Evolutionary conservation across 92 coral and sea anemone species (phyloP).

Genomic region (Desmophyllum pertusum): DNA sequence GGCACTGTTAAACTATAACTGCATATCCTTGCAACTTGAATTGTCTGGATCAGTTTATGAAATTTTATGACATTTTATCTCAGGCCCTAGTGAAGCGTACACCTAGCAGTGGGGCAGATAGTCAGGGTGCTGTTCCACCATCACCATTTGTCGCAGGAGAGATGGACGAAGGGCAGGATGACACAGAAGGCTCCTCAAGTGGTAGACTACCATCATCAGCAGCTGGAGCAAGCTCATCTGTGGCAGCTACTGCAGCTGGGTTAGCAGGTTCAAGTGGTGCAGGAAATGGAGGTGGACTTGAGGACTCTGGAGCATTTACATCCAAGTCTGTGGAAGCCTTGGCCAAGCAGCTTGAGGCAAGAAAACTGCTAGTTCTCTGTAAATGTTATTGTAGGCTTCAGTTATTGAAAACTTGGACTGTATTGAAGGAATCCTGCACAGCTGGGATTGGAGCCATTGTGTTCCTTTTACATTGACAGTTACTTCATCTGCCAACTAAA

Average conservation of each 20-base stretch:
- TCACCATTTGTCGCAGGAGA: constrained; percentile 88
- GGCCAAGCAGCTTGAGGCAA: constrained; percentile 85
- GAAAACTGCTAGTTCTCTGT: background rate
- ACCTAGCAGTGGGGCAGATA: constrained; percentile 64
- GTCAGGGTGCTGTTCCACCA: constrained; percentile 59
- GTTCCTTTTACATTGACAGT: too few relatives aligned
- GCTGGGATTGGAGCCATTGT: too few relatives aligned
- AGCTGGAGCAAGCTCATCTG: constrained; percentile 40
- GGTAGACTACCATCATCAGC: constrained; percentile 30
- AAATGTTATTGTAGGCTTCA: too few relatives aligned
- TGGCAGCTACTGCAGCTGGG: constrained; percentile 22
- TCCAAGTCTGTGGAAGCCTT: constrained; percentile 78
- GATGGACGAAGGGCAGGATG: constrained; percentile 70
- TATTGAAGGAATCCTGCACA: too few relatives aligned
- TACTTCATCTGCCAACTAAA: too few relatives aligned
- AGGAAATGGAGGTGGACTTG: constrained; percentile 47
- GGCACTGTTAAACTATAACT: too few relatives aligned
- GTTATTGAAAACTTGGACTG: too few relatives aligned
- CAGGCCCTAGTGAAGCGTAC: constrained; percentile 92
- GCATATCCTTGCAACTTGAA: too few relatives aligned
- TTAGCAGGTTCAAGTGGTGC: constrained; percentile 32
- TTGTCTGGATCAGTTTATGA: background rate
- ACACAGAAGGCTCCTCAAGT: constrained; percentile 56
- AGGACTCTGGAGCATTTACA: constrained; percentile 68
- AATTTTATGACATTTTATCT: background rate